These are phyloP conservation scores for Pimephales promelas DNA, from an alignment of 2,113 vertebrate species.

Conservation along the genomic window DNA sequence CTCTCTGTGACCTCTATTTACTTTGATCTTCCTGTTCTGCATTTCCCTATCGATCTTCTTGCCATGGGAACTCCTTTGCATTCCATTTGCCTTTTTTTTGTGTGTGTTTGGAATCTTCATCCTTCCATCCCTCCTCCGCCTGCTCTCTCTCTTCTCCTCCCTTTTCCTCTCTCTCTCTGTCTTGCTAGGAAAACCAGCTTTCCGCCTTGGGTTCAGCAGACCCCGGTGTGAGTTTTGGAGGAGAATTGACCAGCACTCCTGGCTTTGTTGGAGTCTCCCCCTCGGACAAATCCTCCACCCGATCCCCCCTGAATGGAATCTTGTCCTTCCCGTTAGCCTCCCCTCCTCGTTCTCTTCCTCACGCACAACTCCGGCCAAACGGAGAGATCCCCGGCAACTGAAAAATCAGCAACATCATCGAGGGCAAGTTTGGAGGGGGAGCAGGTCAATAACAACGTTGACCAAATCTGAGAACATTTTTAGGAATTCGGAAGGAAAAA, in stretches of 20 bases:
- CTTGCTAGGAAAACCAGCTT: slow-evolving; percentile 92
- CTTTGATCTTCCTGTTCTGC: slow-evolving; percentile 31
- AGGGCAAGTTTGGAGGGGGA: slow-evolving; percentile 73
- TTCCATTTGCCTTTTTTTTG: not conserved
- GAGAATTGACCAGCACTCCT: slow-evolving; percentile 69
- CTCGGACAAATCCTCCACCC: slow-evolving; percentile 70
- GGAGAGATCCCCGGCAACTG: slow-evolving; percentile 78
- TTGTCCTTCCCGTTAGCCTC: slow-evolving; percentile 69
- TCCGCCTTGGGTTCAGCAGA: slow-evolving; percentile 94
- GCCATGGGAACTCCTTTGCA: slow-evolving; percentile 22
- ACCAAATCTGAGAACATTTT: slow-evolving; percentile 70
- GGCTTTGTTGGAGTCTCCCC: slow-evolving; percentile 72
- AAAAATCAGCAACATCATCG: slow-evolving; percentile 67
- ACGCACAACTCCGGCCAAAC: slow-evolving; percentile 72
- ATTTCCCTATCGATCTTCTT: slow-evolving; percentile 16
- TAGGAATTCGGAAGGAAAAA: slow-evolving; percentile 47
- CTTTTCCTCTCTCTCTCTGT: slow-evolving; percentile 78
- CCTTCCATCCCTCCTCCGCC: slow-evolving; percentile 64
- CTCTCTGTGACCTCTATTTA: slow-evolving; percentile 52
- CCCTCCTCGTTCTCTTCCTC: slow-evolving; percentile 71
- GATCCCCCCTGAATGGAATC: slow-evolving; percentile 71
- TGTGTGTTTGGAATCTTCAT: not conserved
- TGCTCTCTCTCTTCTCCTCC: slow-evolving; percentile 68
- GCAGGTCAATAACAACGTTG: slow-evolving; percentile 75
- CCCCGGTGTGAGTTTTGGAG: slow-evolving; percentile 80